Percentiles rank a stretch among this genome's conserved stretches.
These are phyloP conservation scores for Pangasius macronema DNA, from an alignment of 2,797 vertebrate genomes.

Conservation along the genomic window DNA sequence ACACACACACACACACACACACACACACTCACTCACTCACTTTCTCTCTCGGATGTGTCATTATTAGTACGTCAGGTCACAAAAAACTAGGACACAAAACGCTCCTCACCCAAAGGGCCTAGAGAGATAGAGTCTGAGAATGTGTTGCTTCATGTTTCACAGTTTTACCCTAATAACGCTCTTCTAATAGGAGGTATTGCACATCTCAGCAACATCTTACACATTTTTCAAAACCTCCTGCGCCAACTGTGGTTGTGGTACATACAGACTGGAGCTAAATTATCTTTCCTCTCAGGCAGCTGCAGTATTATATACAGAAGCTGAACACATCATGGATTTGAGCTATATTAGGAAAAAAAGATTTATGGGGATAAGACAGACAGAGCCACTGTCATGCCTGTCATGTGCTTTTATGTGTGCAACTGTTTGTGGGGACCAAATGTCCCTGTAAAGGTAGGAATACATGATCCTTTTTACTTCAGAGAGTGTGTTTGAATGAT, in stretches of 20 bases:
- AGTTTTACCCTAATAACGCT: slow-evolving; percentile 17
- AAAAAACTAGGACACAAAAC: slow-evolving; percentile 25
- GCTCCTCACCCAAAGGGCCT: background rate
- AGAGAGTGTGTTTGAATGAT: background rate
- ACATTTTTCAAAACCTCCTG: background rate
- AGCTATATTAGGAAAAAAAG: background rate
- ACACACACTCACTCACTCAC: too few relatives aligned
- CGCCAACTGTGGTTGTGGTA: background rate
- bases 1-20: too few relatives aligned
- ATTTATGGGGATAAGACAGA: background rate
- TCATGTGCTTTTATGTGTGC: background rate
- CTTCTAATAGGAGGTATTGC: slow-evolving; percentile 29
- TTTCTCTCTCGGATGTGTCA: too few relatives aligned
- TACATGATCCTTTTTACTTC: background rate
- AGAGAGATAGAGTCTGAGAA: background rate
- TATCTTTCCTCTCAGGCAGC: background rate
- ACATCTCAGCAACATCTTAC: slow-evolving; percentile 5
- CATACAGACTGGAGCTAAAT: background rate
- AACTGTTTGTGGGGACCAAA: background rate
- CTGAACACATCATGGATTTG: background rate
- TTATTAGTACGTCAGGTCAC: slow-evolving; percentile 16
- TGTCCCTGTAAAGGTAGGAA: background rate
- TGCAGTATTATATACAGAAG: background rate
- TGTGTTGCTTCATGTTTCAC: slow-evolving; percentile 5
- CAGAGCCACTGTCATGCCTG: background rate